Conservation (phyloP, 2,113 vertebrate species). For the Saimiri boliviensis region DNA sequence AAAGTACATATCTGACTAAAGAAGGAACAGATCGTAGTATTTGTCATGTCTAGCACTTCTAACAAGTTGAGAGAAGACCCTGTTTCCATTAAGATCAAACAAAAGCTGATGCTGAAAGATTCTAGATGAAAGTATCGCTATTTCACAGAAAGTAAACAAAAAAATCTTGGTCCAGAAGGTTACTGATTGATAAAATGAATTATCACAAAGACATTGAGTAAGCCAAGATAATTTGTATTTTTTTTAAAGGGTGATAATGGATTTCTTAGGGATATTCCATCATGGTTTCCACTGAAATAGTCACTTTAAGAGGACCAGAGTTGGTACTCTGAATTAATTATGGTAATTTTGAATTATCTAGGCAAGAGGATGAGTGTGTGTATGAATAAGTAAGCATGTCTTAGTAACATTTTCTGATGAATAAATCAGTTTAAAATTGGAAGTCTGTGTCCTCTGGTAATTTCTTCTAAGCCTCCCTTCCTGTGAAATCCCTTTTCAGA, state of each 20-base stretch:
- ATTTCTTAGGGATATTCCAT: conserved; percentile 37
- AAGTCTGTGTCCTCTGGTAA: conserved; percentile 72
- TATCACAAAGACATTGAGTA: conserved; percentile 15
- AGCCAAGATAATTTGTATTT: not conserved
- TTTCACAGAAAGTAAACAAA: conserved; percentile 23
- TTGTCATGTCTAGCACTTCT: not conserved
- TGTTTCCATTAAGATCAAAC: not conserved
- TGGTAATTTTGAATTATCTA: conserved; percentile 58
- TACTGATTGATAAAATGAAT: conserved; percentile 31
- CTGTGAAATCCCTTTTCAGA: conserved; percentile 64
- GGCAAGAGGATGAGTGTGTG: conserved; percentile 40
- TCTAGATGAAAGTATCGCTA: not conserved
- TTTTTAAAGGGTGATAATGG: not conserved
- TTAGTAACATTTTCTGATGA: conserved; percentile 70
- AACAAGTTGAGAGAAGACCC: not conserved
- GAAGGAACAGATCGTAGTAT: not conserved
- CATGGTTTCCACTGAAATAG: conserved; percentile 15
- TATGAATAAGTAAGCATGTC: conserved; percentile 70
- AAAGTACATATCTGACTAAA: not conserved
- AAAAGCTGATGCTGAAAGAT: not conserved
- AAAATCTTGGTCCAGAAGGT: not conserved
- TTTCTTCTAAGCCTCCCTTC: conserved; percentile 62
- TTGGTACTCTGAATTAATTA: conserved; percentile 67
- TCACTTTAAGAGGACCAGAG: conserved; percentile 49
- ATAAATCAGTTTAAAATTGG: conserved; percentile 76